Conservation (phyloP, 1,140 invertebrate species). For the Hylyphantes graminicola region DNA sequence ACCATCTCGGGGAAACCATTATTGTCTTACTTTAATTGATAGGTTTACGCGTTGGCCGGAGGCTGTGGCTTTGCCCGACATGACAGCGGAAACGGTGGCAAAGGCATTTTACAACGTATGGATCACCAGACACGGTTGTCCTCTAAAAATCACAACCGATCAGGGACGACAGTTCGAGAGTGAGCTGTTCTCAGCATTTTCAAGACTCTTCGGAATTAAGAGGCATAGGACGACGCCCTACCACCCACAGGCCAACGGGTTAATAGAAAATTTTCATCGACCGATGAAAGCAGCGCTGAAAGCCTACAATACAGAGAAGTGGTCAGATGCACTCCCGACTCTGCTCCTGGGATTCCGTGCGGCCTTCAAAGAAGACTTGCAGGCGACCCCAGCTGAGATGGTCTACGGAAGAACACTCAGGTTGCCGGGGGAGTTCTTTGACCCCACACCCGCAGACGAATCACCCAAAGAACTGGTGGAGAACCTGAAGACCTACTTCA, state of each 20-base stretch:
- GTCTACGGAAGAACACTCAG: slow-evolving; percentile 60
- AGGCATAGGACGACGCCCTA: slow-evolving; percentile 59
- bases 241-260: slow-evolving; percentile 63
- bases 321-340: neutral
- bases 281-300: neutral
- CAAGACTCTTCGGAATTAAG: slow-evolving; percentile 56
- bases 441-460: neutral
- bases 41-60: slow-evolving; percentile 69
- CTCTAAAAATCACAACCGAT: slow-evolving; percentile 66
- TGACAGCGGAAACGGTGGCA: slow-evolving; percentile 64
- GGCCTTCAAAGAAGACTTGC: slow-evolving; percentile 42
- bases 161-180: slow-evolving; percentile 67
- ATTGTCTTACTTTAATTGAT: neutral
- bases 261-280: slow-evolving; percentile 3
- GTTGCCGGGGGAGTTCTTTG: neutral
- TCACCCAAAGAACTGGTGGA: neutral
- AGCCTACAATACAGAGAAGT: neutral
- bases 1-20: neutral
- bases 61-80: slow-evolving; percentile 66
- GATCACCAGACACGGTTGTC: slow-evolving; percentile 66
- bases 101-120: slow-evolving; percentile 64
- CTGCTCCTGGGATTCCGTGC: neutral
- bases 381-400: neutral
- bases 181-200: slow-evolving; percentile 42
- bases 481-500: neutral